phyloP scores from a whole-genome alignment of 2,113 vertebrate species.

The Ophiodon elongatus region DNA sequence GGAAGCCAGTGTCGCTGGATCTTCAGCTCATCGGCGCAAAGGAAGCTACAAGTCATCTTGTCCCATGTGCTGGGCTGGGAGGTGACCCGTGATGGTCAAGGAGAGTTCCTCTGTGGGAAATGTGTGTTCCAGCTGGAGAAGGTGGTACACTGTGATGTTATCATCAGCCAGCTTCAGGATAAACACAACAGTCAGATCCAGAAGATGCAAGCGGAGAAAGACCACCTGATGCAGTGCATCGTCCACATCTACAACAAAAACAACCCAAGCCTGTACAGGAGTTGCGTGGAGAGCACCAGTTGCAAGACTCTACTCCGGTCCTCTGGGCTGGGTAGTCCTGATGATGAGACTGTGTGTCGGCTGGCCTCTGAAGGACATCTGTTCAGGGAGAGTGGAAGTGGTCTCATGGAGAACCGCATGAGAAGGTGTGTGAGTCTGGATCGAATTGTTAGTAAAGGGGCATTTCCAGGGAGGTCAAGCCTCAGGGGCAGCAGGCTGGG shows the following conservation, averaged over 20 bases:
- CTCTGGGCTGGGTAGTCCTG: constrained; percentile 37
- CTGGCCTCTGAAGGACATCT: constrained; percentile 38
- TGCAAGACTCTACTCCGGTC: constrained; percentile 34
- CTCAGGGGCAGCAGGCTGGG: constrained; percentile 52
- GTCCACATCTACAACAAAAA: constrained; percentile 79
- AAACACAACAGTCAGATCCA: constrained; percentile 71
- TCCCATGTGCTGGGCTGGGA: constrained; percentile 80
- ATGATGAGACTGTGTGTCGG: constrained; percentile 46
- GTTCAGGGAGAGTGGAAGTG: constrained; percentile 29
- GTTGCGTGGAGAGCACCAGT: constrained; percentile 11
- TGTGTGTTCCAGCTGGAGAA: constrained; percentile 85
- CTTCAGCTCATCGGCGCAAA: constrained; percentile 78
- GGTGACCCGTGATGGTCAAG: constrained; percentile 78
- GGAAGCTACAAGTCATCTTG: constrained; percentile 82
- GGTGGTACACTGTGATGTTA: constrained; percentile 79
- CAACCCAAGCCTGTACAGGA: constrained; percentile 58
- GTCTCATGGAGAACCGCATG: constrained; percentile 48
- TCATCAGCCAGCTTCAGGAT: constrained; percentile 75
- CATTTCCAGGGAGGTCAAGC: constrained; percentile 23
- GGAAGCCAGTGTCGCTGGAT: constrained; percentile 85
- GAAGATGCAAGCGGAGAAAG: constrained; percentile 77
- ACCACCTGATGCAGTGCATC: constrained; percentile 79
- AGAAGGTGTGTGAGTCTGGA: constrained; percentile 81
- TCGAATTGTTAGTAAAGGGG: constrained; percentile 59
- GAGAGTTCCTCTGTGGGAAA: constrained; percentile 85